A percentile compares a stretch with the other conserved stretches of the same genome.
phyloP scores from a whole-genome alignment of 1,140 invertebrate genomes.

The Lysiphlebus fabarum region DNA sequence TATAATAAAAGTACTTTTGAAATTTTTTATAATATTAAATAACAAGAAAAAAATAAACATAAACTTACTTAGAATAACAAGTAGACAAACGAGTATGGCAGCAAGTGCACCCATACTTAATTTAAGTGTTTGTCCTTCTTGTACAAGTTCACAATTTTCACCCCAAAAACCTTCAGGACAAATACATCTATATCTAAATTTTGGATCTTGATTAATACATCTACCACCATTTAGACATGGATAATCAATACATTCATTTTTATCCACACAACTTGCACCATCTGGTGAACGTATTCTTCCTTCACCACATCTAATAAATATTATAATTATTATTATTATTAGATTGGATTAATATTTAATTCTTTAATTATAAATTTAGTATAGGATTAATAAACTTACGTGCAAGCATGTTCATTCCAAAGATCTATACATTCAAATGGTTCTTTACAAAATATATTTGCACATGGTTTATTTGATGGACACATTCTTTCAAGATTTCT shows the following conservation, averaged over 20 bases:
- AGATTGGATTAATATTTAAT: not conserved
- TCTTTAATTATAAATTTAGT: not conserved
- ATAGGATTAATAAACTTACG: conserved; percentile 66
- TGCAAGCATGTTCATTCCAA: conserved; percentile 97
- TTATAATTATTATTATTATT: too few species aligned
- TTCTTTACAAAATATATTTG: conserved; percentile 84
- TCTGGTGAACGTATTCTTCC: conserved; percentile 83
- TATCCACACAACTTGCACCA: conserved; percentile 87
- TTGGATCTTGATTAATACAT: conserved; percentile 84
- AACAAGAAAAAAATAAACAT: conserved; percentile 10
- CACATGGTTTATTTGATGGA: conserved; percentile 89
- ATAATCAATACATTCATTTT: conserved; percentile 89
- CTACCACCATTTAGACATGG: conserved; percentile 88
- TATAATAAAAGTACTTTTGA: too few species aligned
- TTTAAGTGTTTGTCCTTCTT: conserved; percentile 88
- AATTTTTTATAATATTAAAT: not conserved
- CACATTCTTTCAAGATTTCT: conserved; percentile 87
- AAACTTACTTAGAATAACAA: conserved; percentile 88
- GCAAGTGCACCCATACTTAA: conserved; percentile 90
- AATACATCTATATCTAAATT: conserved; percentile 75
- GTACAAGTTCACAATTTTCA: conserved; percentile 87
- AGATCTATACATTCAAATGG: conserved; percentile 95
- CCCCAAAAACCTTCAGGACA: conserved; percentile 91
- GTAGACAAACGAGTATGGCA: conserved; percentile 88
- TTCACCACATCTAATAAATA: conserved; percentile 75